Evolutionary conservation across 2,797 vertebrate genomes (phyloP).

Genomic region (Oryzias sinensis): DNA sequence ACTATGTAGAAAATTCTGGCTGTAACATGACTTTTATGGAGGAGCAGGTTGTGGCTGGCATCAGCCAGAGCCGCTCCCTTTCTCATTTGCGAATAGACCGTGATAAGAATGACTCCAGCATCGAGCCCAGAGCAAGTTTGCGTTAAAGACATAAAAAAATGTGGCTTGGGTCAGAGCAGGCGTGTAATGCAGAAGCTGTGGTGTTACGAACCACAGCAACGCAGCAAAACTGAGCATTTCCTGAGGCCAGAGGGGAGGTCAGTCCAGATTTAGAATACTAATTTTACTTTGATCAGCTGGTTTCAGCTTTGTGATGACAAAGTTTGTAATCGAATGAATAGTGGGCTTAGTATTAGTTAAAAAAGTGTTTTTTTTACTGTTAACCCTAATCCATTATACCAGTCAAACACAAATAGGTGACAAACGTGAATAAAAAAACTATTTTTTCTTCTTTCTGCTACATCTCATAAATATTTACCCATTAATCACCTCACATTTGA

Average conservation of each 20-base stretch:
- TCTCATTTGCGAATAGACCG: too few species aligned
- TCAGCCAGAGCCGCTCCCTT: too few species aligned
- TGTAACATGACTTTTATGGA: too few species aligned
- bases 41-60: too few species aligned
- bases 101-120: not conserved
- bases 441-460: too few species aligned
- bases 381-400: too few species aligned
- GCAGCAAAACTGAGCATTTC: conserved; percentile 34
- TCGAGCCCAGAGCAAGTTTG: conserved; percentile 29
- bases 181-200: conserved; percentile 40
- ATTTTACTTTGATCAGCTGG: conserved; percentile 17
- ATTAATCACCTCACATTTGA: too few species aligned
- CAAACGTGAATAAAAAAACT: too few species aligned
- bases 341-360: conserved; percentile 1
- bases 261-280: conserved; percentile 26
- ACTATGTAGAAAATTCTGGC: too few species aligned
- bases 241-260: conserved; percentile 38
- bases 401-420: too few species aligned
- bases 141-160: conserved; percentile 53
- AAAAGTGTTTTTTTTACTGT: not conserved
- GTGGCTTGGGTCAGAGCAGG: conserved; percentile 46
- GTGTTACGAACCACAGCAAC: conserved; percentile 22
- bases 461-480: too few species aligned
- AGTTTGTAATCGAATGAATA: not conserved
- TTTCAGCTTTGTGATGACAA: conserved; percentile 8